Conservation (phyloP, 2,113 vertebrate species). For the Psittacus erithacus region DNA sequence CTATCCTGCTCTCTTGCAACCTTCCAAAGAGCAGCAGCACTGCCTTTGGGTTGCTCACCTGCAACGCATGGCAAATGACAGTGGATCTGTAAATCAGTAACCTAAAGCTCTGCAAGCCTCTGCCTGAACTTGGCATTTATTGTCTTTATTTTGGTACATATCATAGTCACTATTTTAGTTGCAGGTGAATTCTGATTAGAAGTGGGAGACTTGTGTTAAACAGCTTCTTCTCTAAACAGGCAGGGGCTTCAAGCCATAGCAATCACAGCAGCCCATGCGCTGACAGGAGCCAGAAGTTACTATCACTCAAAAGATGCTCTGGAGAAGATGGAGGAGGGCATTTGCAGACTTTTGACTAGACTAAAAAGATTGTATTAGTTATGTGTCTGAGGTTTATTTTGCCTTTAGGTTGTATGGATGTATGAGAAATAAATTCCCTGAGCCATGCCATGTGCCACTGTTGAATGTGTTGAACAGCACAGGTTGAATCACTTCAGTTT, state of each 20-base stretch:
- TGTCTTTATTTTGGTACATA: not conserved
- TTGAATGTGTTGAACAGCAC: not conserved
- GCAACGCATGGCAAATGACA: fast-evolving
- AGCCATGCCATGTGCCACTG: not conserved
- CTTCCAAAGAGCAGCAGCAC: not conserved
- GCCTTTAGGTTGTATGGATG: not conserved
- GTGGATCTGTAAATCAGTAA: not conserved
- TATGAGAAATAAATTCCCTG: not conserved
- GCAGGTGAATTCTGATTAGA: not conserved
- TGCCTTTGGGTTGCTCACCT: not conserved
- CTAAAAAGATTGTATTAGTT: not conserved
- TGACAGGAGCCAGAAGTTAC: not conserved
- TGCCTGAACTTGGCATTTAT: not conserved
- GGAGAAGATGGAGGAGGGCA: not conserved
- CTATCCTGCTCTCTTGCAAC: not conserved
- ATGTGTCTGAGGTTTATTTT: not conserved
- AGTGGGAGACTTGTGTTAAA: not conserved
- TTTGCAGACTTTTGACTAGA: not conserved
- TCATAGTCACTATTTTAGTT: fast-evolving
- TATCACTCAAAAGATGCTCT: not conserved
- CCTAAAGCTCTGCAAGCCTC: not conserved
- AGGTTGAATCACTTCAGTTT: not conserved
- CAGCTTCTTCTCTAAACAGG: not conserved
- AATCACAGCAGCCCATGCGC: not conserved
- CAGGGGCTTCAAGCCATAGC: not conserved